Base-by-base conservation (phyloP, 2,888 invertebrate species). In the Synergus umbraculus region DNA sequence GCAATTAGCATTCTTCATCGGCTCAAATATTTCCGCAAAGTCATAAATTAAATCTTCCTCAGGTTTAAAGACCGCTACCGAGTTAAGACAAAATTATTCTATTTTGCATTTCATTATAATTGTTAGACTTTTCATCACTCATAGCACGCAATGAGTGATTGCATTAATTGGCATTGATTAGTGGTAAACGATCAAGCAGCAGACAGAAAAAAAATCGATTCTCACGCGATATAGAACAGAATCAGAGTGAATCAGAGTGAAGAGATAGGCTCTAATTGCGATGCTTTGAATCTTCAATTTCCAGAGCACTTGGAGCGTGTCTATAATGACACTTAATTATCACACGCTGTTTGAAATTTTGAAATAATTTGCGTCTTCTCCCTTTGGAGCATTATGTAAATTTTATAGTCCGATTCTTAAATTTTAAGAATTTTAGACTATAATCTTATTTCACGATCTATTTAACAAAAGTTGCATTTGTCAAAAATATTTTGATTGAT, bases 181-280 rank as follows among this genome's bases (percentile, higher is more conserved):
- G 29, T 8, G 15, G 18, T 12, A 18, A 18, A 44, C 4, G 22
- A 69, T 29, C 15, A 29, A 54, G 69, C 49, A 49, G 9, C 29
- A 8, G 15, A 49, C 2, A 46, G n/a, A 49, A 37, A 69, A 69
- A 67, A 58, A 78, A 83, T 82, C 79, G 76, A 82, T 82, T 84
- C 81, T 81, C 84, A 82, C 84, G 84, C 81, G 84, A 82, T 81
- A 82, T 81, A 73, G 29, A 29, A 29, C 29, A 29, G 37, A 37
- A 37, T 37, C 37, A 37, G 37, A 37, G 37, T 37, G 79, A 78
- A 84, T 82, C 80, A 81, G 81, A 80, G 58, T 80, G 80, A 67
- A 67, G 76, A 81, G 82, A 82, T 79, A 81, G 78, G 82, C 83
- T 82, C 81, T 80, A 83, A 49, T 82, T 83, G 77, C 67, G 44